Percentiles rank a stretch among this genome's conserved stretches.
Conservation (phyloP, 2,113 vertebrate species). For the Saguinus midas region DNA sequence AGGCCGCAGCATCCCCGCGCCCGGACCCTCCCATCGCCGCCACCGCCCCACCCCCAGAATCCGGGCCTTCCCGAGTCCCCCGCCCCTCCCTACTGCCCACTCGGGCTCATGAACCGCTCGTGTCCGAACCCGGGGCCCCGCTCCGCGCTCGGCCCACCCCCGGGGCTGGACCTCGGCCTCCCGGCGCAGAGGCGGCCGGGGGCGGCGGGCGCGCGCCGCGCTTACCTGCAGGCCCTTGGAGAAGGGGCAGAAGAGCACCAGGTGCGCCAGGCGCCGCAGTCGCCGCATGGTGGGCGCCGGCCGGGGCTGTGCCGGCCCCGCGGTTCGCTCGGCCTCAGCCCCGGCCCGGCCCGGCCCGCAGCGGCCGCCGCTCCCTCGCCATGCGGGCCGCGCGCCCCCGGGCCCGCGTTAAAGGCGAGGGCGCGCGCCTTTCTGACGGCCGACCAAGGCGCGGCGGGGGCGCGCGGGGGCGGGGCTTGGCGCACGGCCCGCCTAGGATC, state of each 20-base stretch:
- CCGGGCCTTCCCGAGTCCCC: no score
- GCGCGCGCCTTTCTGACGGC: conserved; percentile 43
- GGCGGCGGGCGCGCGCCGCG: not conserved
- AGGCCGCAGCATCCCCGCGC: not conserved
- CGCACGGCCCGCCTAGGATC: no score
- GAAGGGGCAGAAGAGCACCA: conserved; percentile 92
- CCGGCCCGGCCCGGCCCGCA: conserved; percentile 54
- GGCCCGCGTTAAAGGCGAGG: conserved; percentile 37
- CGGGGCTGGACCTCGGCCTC: not conserved
- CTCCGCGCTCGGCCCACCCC: not conserved
- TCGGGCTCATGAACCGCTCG: no score
- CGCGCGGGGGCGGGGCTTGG: no score
- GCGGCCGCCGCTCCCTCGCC: conserved; percentile 37
- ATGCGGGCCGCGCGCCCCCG: conserved; percentile 23
- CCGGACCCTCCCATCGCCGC: not conserved
- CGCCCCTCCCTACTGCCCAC: not conserved
- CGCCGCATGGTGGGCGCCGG: conserved; percentile 87
- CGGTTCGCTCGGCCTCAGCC: conserved; percentile 49
- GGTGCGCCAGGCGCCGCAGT: conserved; percentile 89
- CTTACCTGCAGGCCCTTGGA: conserved; percentile 93
- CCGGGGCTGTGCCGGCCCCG: conserved; percentile 16
- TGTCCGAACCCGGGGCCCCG: not conserved
- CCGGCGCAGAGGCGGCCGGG: not conserved
- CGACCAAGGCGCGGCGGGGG: not conserved
- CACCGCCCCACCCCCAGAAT: rapidly evolving